These are phyloP conservation scores for Cheilinus undulatus DNA, from an alignment of 2,113 vertebrate genomes.

Conservation along the genomic window DNA sequence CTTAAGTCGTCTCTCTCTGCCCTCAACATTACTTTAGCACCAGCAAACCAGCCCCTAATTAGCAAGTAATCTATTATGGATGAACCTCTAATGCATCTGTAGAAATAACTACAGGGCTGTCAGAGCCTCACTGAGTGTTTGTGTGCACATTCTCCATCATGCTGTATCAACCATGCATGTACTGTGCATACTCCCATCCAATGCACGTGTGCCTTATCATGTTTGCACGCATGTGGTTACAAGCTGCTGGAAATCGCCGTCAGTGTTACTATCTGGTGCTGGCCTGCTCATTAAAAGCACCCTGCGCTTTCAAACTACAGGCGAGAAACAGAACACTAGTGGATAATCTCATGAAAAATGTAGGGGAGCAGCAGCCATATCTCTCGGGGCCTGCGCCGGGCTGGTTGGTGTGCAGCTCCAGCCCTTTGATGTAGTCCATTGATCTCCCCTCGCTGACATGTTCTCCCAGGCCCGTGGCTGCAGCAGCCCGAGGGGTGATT, in stretches of 20 bases:
- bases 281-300: constrained; percentile 71
- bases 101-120: constrained; percentile 39
- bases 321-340: constrained; percentile 67
- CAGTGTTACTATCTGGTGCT: constrained; percentile 42
- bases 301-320: constrained; percentile 63
- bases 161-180: constrained; percentile 25
- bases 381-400: constrained; percentile 69
- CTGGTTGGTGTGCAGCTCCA: constrained; percentile 70
- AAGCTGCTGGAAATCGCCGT: constrained; percentile 45
- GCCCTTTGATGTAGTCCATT: constrained; percentile 82
- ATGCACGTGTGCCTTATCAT: constrained; percentile 34
- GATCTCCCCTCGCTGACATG: constrained; percentile 77
- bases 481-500: constrained; percentile 77
- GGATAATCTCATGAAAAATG: constrained; percentile 85
- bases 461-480: constrained; percentile 70
- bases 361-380: constrained; percentile 74
- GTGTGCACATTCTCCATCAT: constrained; percentile 29
- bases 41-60: constrained; percentile 68
- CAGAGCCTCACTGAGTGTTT: constrained; percentile 29
- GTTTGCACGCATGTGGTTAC: constrained; percentile 44
- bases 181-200: background rate
- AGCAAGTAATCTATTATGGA: constrained; percentile 72
- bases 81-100: constrained; percentile 71
- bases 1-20: constrained; percentile 29
- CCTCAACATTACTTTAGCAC: constrained; percentile 58